Percentiles rank a stretch among this genome's conserved stretches.
Evolutionary conservation across 2,797 vertebrate genomes (phyloP).

Genomic region (Acanthopagrus latus): DNA sequence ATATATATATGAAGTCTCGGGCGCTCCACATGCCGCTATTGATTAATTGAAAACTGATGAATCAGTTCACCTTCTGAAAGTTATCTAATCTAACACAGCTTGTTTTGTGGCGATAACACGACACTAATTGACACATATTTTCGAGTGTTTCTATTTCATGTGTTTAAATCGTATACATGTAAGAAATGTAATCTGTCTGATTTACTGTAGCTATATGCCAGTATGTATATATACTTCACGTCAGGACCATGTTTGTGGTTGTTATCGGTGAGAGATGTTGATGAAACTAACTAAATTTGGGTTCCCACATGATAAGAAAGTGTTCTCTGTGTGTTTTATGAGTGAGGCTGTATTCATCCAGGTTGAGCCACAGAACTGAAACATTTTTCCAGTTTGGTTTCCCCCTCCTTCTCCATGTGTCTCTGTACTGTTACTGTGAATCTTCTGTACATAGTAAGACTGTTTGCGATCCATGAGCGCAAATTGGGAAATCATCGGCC

Average conservation of each 20-base stretch:
- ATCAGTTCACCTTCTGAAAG: slow-evolving; percentile 1
- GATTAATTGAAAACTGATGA: slow-evolving; percentile 20
- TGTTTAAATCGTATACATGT: slow-evolving; percentile 49
- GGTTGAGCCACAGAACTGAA: slow-evolving; percentile 12
- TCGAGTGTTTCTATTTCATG: slow-evolving; percentile 17
- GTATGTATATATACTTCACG: slow-evolving; percentile 43
- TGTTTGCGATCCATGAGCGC: slow-evolving; percentile 54
- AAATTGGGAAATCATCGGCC: slow-evolving; percentile 28
- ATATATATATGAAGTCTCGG: slow-evolving; percentile 44
- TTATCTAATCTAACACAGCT: slow-evolving; percentile 13
- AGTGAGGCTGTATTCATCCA: background rate
- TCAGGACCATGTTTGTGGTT: slow-evolving; percentile 22
- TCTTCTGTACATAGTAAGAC: slow-evolving; percentile 50
- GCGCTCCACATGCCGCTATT: slow-evolving; percentile 20
- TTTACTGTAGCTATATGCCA: slow-evolving; percentile 49
- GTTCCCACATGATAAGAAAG: slow-evolving; percentile 15
- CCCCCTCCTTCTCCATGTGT: background rate
- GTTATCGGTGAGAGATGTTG: background rate
- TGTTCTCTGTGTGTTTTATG: slow-evolving; percentile 13
- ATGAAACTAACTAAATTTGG: slow-evolving; percentile 4
- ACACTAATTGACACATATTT: slow-evolving; percentile 38
- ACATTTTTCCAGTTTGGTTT: slow-evolving; percentile 23
- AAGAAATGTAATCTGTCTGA: slow-evolving; percentile 46
- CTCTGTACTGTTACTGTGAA: slow-evolving; percentile 52
- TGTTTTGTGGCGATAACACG: slow-evolving; percentile 37